A percentile compares a stretch with the other conserved stretches of the same genome.
Evolutionary conservation across 1,140 invertebrate genomes (phyloP).

Genomic region (Bombus balteatus): DNA sequence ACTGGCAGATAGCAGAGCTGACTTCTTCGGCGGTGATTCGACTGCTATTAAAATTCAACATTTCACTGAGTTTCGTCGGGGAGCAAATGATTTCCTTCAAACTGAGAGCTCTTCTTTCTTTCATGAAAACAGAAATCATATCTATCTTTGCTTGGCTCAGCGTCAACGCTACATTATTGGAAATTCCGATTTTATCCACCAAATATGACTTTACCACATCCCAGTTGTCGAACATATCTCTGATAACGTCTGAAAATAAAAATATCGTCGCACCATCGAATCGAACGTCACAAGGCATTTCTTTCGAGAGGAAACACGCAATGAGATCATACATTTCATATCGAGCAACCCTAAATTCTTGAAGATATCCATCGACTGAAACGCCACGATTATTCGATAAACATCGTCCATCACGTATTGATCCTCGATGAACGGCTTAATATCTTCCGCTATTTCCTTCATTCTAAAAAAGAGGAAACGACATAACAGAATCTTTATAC

Average conservation of each 20-base stretch:
- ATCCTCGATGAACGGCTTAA: slow-evolving; percentile 72
- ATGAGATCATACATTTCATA: slow-evolving; percentile 70
- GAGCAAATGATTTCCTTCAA: slow-evolving; percentile 78
- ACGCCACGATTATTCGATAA: slow-evolving; percentile 75
- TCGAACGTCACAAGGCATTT: not conserved
- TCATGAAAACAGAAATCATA: slow-evolving; percentile 77
- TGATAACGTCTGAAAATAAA: slow-evolving; percentile 69
- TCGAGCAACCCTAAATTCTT: slow-evolving; percentile 77
- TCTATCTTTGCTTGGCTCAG: slow-evolving; percentile 76
- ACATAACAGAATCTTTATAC: not conserved
- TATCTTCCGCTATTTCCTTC: slow-evolving; percentile 74
- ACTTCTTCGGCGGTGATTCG: slow-evolving; percentile 74
- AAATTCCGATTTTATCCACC: slow-evolving; percentile 70
- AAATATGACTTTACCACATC: slow-evolving; percentile 73
- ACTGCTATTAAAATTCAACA: slow-evolving; percentile 72
- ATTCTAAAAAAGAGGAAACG: slow-evolving; percentile 55
- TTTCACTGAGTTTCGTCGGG: slow-evolving; percentile 72
- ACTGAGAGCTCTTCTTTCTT: slow-evolving; percentile 70
- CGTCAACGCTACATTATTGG: slow-evolving; percentile 64
- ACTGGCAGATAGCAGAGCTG: slow-evolving; percentile 80
- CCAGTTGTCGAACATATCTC: slow-evolving; percentile 79
- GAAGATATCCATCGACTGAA: slow-evolving; percentile 79
- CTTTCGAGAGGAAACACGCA: not conserved
- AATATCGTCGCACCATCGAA: not conserved
- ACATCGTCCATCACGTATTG: slow-evolving; percentile 75